Evolutionary conservation across 2,888 invertebrate species (phyloP).

Genomic region (Lymantria dispar): DNA sequence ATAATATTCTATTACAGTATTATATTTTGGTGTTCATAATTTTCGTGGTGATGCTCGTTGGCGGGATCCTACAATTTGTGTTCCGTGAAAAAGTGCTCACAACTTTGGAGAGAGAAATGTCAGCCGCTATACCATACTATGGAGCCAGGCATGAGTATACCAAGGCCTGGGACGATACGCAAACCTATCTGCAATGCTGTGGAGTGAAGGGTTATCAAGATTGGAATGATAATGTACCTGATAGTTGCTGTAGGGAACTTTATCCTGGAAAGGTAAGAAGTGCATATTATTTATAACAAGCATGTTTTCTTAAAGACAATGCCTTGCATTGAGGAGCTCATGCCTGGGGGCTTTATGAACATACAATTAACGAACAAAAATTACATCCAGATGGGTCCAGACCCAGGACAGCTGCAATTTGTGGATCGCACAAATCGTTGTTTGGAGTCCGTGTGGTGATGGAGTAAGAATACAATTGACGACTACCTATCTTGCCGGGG

Average conservation of each 20-base stretch:
- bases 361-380: too few relatives aligned
- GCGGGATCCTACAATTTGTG: conserved; percentile 94
- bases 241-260: conserved; percentile 89
- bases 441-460: too few relatives aligned
- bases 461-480: too few relatives aligned
- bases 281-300: too few relatives aligned
- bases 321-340: too few relatives aligned
- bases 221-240: conserved; percentile 88
- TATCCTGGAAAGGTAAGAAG: conserved; percentile 75
- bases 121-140: conserved; percentile 88
- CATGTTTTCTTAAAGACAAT: too few relatives aligned
- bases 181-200: conserved; percentile 92
- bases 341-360: too few relatives aligned
- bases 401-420: too few relatives aligned
- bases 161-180: conserved; percentile 94
- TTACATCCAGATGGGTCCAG: too few relatives aligned
- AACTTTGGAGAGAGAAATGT: conserved; percentile 90
- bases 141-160: conserved; percentile 87
- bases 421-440: too few relatives aligned
- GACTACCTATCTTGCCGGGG: too few relatives aligned
- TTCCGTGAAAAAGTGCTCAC: conserved; percentile 92
- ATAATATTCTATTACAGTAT: conserved; percentile 84
- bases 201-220: conserved; percentile 89
- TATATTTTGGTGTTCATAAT: conserved; percentile 94
- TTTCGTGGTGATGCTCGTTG: conserved; percentile 94